phyloP scores from a whole-genome alignment of 2,113 vertebrate genomes.

The Nibea albiflora region DNA sequence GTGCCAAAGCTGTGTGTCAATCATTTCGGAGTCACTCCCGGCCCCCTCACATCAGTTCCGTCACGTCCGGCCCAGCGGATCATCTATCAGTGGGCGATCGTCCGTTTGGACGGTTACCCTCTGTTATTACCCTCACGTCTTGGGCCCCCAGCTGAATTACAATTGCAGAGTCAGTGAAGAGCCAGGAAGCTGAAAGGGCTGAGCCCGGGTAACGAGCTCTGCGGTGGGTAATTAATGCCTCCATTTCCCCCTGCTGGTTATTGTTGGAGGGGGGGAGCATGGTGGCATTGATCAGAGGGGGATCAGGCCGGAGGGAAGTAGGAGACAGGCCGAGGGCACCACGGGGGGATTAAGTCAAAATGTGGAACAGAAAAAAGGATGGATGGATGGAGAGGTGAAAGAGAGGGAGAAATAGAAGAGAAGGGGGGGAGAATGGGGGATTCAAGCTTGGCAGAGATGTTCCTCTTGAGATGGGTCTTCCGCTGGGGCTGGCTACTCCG shows the following conservation, averaged over 20 bases:
- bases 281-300: constrained; percentile 67
- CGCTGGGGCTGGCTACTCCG: constrained; percentile 64
- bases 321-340: constrained; percentile 58
- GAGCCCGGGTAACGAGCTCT: constrained; percentile 77
- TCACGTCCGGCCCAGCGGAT: constrained; percentile 70
- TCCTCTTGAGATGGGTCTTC: constrained; percentile 67
- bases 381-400: constrained; percentile 37
- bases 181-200: constrained; percentile 69
- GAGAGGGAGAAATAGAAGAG: constrained; percentile 5
- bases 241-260: constrained; percentile 54
- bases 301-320: constrained; percentile 56
- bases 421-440: constrained; percentile 45
- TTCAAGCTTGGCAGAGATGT: constrained; percentile 62
- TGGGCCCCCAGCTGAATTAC: constrained; percentile 72
- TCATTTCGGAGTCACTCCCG: constrained; percentile 63
- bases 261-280: neutral
- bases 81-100: constrained; percentile 73
- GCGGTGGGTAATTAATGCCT: constrained; percentile 80
- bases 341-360: constrained; percentile 68
- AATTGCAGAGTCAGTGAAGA: constrained; percentile 71
- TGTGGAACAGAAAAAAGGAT: constrained; percentile 42
- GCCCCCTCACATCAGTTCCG: constrained; percentile 61
- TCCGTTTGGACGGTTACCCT: constrained; percentile 73
- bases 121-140: constrained; percentile 76
- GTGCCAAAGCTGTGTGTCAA: constrained; percentile 68